Evolutionary conservation across 1,140 invertebrate species (phyloP).

Genomic region (Calliphora vicina): DNA sequence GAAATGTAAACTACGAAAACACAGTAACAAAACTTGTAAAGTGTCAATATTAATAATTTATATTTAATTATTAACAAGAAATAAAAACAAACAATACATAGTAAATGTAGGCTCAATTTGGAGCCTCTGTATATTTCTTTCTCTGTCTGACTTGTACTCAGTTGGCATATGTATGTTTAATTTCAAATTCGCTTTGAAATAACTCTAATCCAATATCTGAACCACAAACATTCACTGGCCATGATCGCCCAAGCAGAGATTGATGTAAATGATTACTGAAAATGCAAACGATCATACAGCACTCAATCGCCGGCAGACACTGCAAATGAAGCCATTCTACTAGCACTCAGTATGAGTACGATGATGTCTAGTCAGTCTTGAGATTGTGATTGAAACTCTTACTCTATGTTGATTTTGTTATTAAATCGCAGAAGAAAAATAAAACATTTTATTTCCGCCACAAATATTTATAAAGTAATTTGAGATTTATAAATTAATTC

Average conservation of each 20-base stretch:
- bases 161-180: too few relatives aligned
- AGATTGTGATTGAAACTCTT: neutral
- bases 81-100: neutral
- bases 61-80: constrained; percentile 22
- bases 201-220: neutral
- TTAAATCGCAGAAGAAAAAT: neutral
- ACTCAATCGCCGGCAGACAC: neutral
- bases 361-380: neutral
- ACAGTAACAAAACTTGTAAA: constrained; percentile 12
- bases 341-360: neutral
- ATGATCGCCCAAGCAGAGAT: constrained; percentile 7
- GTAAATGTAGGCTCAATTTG: neutral
- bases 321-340: neutral
- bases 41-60: constrained; percentile 35
- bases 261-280: neutral
- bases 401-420: neutral
- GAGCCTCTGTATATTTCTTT: neutral
- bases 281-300: neutral
- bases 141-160: too few relatives aligned
- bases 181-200: too few relatives aligned
- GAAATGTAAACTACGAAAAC: neutral
- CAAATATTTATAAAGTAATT: constrained; percentile 7
- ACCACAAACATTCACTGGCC: neutral
- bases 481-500: neutral
- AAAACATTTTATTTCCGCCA: neutral